Evolutionary conservation across 2,113 vertebrate species (phyloP).

Genomic region (Ariopsis seemanni): DNA sequence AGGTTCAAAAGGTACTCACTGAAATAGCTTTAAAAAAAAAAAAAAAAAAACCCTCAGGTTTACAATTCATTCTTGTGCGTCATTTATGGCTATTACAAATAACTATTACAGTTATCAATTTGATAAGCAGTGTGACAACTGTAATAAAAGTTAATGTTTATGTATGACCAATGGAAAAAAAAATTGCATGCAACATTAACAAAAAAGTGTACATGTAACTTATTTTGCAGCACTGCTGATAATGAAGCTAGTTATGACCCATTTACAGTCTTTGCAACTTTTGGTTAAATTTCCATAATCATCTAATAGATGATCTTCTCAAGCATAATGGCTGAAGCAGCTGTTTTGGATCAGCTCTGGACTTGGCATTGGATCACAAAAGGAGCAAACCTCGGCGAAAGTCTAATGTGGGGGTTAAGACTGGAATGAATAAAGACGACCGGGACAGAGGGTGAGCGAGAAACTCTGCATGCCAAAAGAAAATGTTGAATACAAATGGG

Average conservation of each 20-base stretch:
- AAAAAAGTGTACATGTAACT: not conserved
- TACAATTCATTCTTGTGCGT: not conserved
- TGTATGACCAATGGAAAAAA: not conserved
- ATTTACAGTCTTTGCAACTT: not conserved
- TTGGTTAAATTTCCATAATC: constrained; percentile 14
- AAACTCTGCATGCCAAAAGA: not conserved
- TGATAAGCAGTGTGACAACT: not conserved
- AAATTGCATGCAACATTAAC: not conserved
- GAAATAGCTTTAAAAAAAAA: not conserved
- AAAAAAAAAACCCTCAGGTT: not conserved
- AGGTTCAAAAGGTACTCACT: not conserved
- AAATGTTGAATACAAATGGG: not conserved
- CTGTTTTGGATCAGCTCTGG: constrained; percentile 43
- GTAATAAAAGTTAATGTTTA: not conserved
- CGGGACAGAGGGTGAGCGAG: not conserved
- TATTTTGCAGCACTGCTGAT: not conserved
- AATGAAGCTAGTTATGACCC: not conserved
- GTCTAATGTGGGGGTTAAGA: constrained; percentile 24
- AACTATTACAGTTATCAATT: not conserved
- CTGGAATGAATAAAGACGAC: constrained; percentile 28
- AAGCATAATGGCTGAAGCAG: constrained; percentile 43
- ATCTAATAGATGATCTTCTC: constrained; percentile 32
- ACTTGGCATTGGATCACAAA: constrained; percentile 44
- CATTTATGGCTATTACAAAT: not conserved
- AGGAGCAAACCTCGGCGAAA: constrained; percentile 18